These are phyloP conservation scores for Pelmatolapia mariae DNA, from an alignment of 2,113 vertebrate genomes.

Conservation along the genomic window DNA sequence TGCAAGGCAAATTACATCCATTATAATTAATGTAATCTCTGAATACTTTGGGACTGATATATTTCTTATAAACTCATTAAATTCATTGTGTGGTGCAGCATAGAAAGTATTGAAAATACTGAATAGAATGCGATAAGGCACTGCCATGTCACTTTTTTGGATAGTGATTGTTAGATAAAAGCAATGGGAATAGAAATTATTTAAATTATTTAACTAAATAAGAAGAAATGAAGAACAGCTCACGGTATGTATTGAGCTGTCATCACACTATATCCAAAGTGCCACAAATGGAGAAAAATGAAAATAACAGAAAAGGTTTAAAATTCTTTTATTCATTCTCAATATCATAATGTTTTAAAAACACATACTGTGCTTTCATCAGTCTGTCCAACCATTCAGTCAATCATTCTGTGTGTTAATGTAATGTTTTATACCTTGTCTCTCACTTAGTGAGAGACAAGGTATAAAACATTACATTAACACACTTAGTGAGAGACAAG, in stretches of 20 bases:
- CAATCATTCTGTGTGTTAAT: not conserved
- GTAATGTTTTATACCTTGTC: not conserved
- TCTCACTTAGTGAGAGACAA: not conserved
- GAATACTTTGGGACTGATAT: not conserved
- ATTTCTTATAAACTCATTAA: not conserved
- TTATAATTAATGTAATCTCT: not conserved
- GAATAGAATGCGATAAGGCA: not conserved
- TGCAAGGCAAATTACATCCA: not conserved
- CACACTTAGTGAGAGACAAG: too few relatives aligned
- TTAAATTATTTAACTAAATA: not conserved
- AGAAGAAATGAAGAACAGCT: not conserved
- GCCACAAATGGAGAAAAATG: not conserved
- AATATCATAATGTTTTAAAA: not conserved
- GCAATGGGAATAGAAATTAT: not conserved
- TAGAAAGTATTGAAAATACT: not conserved
- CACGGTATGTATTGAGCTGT: not conserved
- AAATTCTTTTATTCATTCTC: not conserved
- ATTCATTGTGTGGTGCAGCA: not conserved
- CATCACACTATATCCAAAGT: not conserved
- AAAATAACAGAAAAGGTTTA: not conserved
- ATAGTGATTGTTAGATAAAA: not conserved
- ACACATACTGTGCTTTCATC: not conserved
- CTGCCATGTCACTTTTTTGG: not conserved
- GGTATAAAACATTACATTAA: too few relatives aligned
- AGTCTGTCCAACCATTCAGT: not conserved